These are phyloP conservation scores for Notiomystis cincta DNA, from an alignment of 2,113 vertebrate species.

Conservation along the genomic window DNA sequence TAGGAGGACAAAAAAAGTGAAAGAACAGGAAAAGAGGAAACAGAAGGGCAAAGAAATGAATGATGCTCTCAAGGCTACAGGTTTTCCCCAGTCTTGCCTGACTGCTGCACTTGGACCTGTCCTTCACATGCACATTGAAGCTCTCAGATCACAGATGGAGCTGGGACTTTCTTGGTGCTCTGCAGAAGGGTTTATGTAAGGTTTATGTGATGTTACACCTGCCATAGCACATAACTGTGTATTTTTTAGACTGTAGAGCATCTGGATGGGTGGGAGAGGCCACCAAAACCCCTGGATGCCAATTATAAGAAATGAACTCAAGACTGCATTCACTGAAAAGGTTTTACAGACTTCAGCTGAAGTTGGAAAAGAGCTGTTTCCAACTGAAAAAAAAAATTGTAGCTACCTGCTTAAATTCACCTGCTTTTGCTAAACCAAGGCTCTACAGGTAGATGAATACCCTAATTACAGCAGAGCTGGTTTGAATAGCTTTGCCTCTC, in stretches of 20 bases:
- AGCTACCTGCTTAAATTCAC: not conserved
- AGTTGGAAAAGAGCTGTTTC: not conserved
- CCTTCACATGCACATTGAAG: not conserved
- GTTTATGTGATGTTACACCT: not conserved
- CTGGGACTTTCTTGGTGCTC: not conserved
- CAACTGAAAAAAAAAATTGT: not conserved
- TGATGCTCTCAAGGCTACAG: rapidly evolving
- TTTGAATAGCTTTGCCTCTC: not conserved
- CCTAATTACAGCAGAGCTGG: not conserved
- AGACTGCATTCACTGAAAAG: not conserved
- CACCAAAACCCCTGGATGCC: not conserved
- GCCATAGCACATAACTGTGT: not conserved
- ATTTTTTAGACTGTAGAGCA: not conserved
- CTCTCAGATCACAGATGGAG: not conserved
- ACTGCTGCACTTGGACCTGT: not conserved
- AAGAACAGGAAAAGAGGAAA: not conserved
- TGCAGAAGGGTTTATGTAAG: not conserved
- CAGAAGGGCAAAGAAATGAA: not conserved
- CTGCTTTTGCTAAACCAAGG: not conserved
- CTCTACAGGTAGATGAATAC: not conserved
- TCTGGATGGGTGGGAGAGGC: not conserved
- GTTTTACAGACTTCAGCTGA: not conserved
- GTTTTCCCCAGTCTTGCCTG: not conserved
- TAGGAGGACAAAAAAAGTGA: not conserved
- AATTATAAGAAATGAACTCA: not conserved